Conservation (phyloP, 2,113 vertebrate genomes). For the Prietella phreatophila region DNA sequence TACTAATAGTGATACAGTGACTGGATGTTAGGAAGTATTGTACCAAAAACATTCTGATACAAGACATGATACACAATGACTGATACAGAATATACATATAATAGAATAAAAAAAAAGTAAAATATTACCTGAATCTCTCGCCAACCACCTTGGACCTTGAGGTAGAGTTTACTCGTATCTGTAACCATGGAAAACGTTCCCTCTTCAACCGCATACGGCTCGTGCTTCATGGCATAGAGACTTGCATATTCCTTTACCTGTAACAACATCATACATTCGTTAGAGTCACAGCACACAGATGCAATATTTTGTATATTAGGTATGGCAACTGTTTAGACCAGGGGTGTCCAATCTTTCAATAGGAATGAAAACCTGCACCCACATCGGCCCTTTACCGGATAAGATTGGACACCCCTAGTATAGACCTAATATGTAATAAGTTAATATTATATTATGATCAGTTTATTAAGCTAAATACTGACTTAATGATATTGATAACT, state of each 20-base stretch:
- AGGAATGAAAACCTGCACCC: too few relatives aligned
- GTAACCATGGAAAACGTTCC: slow-evolving; percentile 81
- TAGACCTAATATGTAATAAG: neutral
- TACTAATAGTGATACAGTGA: neutral
- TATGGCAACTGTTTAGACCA: too few relatives aligned
- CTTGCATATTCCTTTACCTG: slow-evolving; percentile 77
- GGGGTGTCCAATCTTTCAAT: too few relatives aligned
- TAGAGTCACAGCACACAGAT: neutral
- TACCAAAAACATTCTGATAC: too few relatives aligned
- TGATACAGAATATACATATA: neutral
- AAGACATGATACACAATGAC: neutral
- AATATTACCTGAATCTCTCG: slow-evolving; percentile 85
- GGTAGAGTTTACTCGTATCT: slow-evolving; percentile 79
- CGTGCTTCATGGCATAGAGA: slow-evolving; percentile 80
- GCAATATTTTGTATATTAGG: neutral
- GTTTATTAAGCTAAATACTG: too few relatives aligned
- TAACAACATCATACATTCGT: neutral
- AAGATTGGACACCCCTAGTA: too few relatives aligned
- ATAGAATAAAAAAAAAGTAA: neutral
- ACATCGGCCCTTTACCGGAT: too few relatives aligned
- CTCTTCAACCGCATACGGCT: slow-evolving; percentile 75
- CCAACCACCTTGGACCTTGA: slow-evolving; percentile 89
- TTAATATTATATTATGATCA: neutral
- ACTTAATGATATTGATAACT: too few relatives aligned
- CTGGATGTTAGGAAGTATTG: neutral